Evolutionary conservation across 2,113 vertebrate genomes (phyloP), one percentile per base, ranked within the genome.

Genomic region (Petrocephalus microphthalmus): DNA sequence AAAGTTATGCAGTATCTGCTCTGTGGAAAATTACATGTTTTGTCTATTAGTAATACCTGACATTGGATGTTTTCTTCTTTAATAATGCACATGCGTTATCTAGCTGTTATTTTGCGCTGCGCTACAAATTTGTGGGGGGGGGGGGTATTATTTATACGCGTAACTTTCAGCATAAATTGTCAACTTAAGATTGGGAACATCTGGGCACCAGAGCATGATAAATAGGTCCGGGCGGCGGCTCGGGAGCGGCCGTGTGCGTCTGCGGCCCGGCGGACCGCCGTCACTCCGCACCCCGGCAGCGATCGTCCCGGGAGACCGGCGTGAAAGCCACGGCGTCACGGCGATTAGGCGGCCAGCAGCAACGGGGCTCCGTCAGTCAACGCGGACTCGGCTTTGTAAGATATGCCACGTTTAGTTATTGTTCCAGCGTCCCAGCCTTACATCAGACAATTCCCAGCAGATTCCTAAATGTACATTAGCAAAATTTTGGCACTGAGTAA

Each of bases 11-110:
- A 54, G 84, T 85, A 53, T 37, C 19, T 33, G 49, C 49, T 54
- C 84, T 15, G 11, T 85, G 52, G 84, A 54, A 85, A 85, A 56
- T 54, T 54, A 85, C 84, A 53, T 53, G 45, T 52, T 85, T 85
- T 85, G 45, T 52, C 51, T 54, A 29, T 33, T 51, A 29, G 37
- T 84, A 33, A 25, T 19, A 15, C 49, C 47, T 51, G 6, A 47
- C 19, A n/a, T 49, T 49, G 37, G 49, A 83, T 83, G 20, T 83
- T 83, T 83, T 42, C 45, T 83, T 83, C 37, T 22, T 49, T n/a
- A n/a, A 49, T n/a, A n/a, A 49, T 22, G 37, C 7, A 49, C 20
- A 83, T 49, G 20, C 8, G 52, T 33, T 85, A 33, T 25, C 54
- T 56, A 37, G 10, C 25, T 5, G 2, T 49, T 2, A 10, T n/a